These are phyloP conservation scores for Vidua macroura DNA, from an alignment of 2,113 vertebrate genomes.

Conservation along the genomic window DNA sequence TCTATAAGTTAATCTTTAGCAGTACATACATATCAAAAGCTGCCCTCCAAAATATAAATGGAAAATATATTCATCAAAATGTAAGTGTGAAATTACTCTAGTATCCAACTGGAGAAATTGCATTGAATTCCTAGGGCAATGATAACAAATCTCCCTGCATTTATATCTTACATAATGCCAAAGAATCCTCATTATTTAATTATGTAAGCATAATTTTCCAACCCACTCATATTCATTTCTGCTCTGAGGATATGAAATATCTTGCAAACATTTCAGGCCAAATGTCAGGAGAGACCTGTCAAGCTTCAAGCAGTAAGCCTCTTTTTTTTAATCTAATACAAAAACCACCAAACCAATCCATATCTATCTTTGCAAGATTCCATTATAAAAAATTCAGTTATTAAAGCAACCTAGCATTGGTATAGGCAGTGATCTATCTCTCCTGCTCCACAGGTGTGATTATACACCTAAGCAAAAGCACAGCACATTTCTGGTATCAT, in stretches of 20 bases:
- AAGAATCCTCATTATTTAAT: constrained; percentile 40
- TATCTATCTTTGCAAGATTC: neutral
- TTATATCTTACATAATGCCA: neutral
- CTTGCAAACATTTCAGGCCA: constrained; percentile 14
- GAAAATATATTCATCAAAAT: neutral
- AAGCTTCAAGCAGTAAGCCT: neutral
- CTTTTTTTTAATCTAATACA: neutral
- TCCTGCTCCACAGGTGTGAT: neutral
- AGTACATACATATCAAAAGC: neutral
- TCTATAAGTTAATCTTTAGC: neutral
- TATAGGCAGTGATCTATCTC: neutral
- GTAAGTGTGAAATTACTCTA: neutral
- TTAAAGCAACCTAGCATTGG: neutral
- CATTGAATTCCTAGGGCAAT: neutral
- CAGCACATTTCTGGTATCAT: neutral
- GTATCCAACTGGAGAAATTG: neutral
- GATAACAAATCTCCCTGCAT: neutral
- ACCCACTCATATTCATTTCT: constrained; percentile 12
- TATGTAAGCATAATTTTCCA: constrained; percentile 15
- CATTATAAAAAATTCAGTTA: neutral
- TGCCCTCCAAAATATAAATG: neutral
- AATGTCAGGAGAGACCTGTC: constrained; percentile 13
- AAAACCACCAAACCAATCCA: neutral
- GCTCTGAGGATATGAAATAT: constrained; percentile 4
- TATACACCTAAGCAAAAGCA: neutral